Evolutionary conservation across 2,888 invertebrate species (phyloP).

Genomic region (Hetaerina titia): DNA sequence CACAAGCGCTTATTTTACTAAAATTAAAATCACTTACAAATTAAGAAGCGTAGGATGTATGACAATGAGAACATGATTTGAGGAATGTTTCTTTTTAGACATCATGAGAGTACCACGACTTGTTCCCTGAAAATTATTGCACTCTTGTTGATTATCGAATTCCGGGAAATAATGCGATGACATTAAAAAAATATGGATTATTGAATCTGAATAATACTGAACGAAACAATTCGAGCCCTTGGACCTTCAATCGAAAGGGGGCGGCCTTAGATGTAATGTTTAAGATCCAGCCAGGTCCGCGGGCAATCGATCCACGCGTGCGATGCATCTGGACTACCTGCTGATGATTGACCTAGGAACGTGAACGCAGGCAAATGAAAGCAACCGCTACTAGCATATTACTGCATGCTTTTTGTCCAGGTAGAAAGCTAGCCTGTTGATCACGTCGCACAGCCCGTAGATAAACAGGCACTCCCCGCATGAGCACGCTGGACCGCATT

Average conservation of each 20-base stretch:
- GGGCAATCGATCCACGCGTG: background rate
- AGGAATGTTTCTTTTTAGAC: background rate
- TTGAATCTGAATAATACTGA: slow-evolving; percentile 20
- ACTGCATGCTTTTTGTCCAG: slow-evolving; percentile 45
- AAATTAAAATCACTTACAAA: background rate
- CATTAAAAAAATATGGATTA: background rate
- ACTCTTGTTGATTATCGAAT: background rate
- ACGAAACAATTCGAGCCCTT: background rate
- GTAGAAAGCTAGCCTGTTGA: slow-evolving; percentile 35
- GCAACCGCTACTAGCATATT: background rate
- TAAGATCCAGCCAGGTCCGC: background rate
- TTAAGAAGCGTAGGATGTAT: background rate
- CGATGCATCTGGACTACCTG: too few relatives aligned
- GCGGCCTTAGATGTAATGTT: background rate
- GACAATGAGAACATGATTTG: background rate
- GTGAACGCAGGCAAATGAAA: background rate
- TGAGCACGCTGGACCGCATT: slow-evolving; percentile 8
- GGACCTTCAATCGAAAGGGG: background rate
- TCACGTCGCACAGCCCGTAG: slow-evolving; percentile 13
- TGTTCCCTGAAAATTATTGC: background rate
- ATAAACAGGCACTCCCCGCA: slow-evolving; percentile 40
- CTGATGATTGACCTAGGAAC: background rate
- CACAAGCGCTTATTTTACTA: slow-evolving; percentile 50
- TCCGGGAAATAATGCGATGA: background rate
- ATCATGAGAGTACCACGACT: background rate